Conservation (phyloP, 2,888 invertebrate species). For the Hirudinaria manillensis region DNA sequence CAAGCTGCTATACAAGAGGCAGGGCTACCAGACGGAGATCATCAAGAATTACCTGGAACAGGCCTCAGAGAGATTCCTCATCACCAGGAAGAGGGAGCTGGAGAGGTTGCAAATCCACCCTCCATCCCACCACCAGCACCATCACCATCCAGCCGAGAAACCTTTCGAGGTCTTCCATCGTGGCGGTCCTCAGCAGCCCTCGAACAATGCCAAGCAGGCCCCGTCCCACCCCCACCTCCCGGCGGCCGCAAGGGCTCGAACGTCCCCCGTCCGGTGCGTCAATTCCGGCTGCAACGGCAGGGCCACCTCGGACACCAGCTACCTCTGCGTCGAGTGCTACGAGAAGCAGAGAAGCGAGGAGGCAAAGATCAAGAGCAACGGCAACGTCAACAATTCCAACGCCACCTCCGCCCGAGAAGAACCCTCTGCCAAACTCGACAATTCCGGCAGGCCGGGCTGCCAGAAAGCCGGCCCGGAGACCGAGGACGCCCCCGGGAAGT, state of each 20-base stretch:
- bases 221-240: not conserved
- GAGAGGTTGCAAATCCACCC: slow-evolving; percentile 42
- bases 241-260: not conserved
- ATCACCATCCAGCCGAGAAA: not conserved
- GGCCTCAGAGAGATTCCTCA: slow-evolving; percentile 59
- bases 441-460: not conserved
- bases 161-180: not conserved
- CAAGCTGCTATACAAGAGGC: slow-evolving; percentile 62
- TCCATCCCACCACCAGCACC: not conserved
- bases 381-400: slow-evolving; percentile 1
- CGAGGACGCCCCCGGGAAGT: not conserved
- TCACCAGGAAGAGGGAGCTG: slow-evolving; percentile 35
- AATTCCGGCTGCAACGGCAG: slow-evolving; percentile 56
- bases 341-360: slow-evolving; percentile 54
- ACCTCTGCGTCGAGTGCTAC: slow-evolving; percentile 58
- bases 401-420: not conserved
- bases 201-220: not conserved
- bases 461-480: not conserved
- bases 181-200: not conserved
- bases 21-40: slow-evolving; percentile 72
- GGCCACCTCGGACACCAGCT: slow-evolving; percentile 56
- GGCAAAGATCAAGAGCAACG: slow-evolving; percentile 26
- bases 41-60: slow-evolving; percentile 72
- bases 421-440: not conserved
- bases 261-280: slow-evolving; percentile 50